A percentile compares a stretch with the other conserved stretches of the same genome.
Conservation (phyloP, 2,113 vertebrate species). For the Alectura lathami region DNA sequence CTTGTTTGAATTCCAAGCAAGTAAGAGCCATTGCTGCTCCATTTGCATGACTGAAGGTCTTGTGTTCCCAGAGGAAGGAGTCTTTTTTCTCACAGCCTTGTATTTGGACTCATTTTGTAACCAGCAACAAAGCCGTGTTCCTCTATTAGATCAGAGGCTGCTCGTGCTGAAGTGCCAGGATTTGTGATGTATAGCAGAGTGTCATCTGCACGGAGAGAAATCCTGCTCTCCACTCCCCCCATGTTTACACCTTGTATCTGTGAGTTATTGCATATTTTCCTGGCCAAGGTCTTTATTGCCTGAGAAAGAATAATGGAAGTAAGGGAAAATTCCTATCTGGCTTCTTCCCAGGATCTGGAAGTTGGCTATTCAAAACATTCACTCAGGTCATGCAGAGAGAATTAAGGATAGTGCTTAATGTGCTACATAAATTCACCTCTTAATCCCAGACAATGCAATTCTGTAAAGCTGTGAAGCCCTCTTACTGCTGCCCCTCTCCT, state of each 20-base stretch:
- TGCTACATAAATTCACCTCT: not conserved
- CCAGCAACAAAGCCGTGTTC: not conserved
- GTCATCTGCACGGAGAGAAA: conserved; percentile 48
- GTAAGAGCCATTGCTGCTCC: not conserved
- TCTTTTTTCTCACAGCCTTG: not conserved
- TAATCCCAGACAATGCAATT: not conserved
- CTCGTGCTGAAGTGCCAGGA: not conserved
- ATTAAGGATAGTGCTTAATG: not conserved
- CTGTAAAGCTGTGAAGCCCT: not conserved
- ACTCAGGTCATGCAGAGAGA: not conserved
- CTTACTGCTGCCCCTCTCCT: not conserved
- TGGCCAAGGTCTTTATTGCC: conserved; percentile 51
- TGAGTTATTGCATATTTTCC: conserved; percentile 42
- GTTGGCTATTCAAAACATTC: not conserved
- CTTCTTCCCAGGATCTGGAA: not conserved
- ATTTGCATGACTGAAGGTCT: not conserved
- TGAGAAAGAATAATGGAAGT: not conserved
- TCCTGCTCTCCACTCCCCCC: conserved; percentile 38
- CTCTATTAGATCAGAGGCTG: not conserved
- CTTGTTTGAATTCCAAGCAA: not conserved
- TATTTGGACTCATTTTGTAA: not conserved
- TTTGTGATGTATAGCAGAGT: conserved; percentile 18
- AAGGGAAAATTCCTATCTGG: not conserved
- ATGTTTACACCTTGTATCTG: conserved; percentile 17
- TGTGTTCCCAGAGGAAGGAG: not conserved